Base-by-base conservation (phyloP, 2,888 invertebrate species). In the Rhagophthalmus giganteus region DNA sequence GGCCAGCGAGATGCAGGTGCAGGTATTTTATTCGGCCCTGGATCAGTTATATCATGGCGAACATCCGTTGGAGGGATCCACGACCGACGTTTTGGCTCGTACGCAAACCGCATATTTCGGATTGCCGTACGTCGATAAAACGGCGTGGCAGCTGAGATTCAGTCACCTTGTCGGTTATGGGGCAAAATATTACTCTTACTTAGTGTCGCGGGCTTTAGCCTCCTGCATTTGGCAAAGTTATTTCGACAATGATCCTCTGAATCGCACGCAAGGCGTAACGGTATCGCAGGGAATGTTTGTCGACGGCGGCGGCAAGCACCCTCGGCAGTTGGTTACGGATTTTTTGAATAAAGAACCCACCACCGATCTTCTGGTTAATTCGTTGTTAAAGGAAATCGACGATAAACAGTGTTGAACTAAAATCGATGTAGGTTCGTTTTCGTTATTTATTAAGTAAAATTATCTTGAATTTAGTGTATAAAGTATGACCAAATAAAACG, bases 121-220 rank as follows among this genome's bases (percentile, higher is more conserved):
- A 8, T 75, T 97, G 38, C 91, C 94, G 0, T 89, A 94, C 69
- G 88, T 96, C 0, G 80, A 85, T 46, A 85, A 93, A 67, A 96
- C 97, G 83, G 94, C 95, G 1, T 97, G 95, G 95, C 96, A 97
- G 68, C 81, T 94, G 64, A 81, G 97, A 49, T 99, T 99, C 78
- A 90, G 94, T 54, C 99, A 99, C 76, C 78, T 99, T 42, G 91
- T 97, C 2, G 96, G 97, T 1, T 99, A 99, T 75, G 99, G 99
- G 26, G 97, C 97, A 0, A 97, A 96, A 75, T 99, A 99, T 77
- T 99, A 98, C 74, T 90, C 98, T 1, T 99, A 99, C 77, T 78
- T 99, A 56, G 89, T 97, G 67, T 97, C 98, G 0, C 83, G 92
- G 65, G 93, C 95, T 5, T 84, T 96, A 37, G 95, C 97, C 0